Percentiles rank a stretch among this genome's conserved stretches.
These are phyloP conservation scores for Cyphotilapia sp. DNA, from an alignment of 2,113 vertebrate genomes.

Conservation along the genomic window DNA sequence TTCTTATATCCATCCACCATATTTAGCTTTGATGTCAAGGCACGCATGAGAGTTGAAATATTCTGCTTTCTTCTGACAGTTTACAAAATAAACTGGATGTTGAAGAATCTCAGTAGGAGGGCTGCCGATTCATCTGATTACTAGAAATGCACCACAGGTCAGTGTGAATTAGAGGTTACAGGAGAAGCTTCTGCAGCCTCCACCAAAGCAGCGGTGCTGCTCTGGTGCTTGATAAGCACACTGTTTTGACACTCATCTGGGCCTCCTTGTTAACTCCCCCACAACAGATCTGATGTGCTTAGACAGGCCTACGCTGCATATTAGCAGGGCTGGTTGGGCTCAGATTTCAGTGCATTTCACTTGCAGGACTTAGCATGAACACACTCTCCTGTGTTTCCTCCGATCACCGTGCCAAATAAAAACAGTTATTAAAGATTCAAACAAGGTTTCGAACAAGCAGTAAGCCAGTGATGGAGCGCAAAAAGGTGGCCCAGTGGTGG, in stretches of 20 bases:
- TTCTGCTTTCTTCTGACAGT: neutral
- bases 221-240: constrained; percentile 28
- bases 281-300: constrained; percentile 59
- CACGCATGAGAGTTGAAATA: neutral
- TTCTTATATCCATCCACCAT: neutral
- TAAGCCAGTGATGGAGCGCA: neutral
- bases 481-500: neutral
- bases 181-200: constrained; percentile 1
- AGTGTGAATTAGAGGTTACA: constrained; percentile 35
- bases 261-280: constrained; percentile 60
- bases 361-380: constrained; percentile 31
- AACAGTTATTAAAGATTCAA: neutral
- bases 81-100: neutral
- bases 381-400: constrained; percentile 1
- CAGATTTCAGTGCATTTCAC: constrained; percentile 25
- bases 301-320: constrained; percentile 53
- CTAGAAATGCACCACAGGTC: constrained; percentile 40
- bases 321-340: constrained; percentile 34
- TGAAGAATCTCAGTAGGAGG: neutral
- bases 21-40: neutral
- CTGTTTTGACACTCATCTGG: constrained; percentile 67
- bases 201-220: neutral
- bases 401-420: neutral
- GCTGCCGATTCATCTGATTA: constrained; percentile 11
- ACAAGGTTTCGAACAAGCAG: neutral